Conservation (phyloP, 2,797 vertebrate species). For the Sebastes dallii region DNA sequence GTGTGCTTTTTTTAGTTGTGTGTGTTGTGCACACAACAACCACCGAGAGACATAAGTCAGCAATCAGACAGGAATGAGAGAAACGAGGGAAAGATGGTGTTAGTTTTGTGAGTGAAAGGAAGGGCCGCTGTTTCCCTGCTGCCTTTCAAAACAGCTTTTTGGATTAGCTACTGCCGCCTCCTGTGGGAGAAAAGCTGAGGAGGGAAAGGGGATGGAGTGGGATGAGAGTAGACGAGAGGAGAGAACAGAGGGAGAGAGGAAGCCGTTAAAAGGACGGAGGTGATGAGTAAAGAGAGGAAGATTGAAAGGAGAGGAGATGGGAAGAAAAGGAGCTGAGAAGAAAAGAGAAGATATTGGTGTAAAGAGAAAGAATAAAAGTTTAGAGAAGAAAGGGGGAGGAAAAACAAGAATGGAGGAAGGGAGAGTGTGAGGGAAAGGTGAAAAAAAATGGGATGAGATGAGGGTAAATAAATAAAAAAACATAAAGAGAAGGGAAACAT, state of each 20-base stretch:
- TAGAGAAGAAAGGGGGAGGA: too few species aligned
- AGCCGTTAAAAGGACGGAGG: not conserved
- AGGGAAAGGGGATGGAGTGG: slow-evolving; percentile 25
- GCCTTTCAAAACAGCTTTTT: slow-evolving; percentile 46
- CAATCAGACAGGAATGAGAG: slow-evolving; percentile 2
- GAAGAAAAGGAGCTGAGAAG: not conserved
- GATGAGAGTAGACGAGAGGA: slow-evolving; percentile 29
- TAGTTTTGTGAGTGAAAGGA: slow-evolving; percentile 4
- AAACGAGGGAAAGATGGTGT: not conserved
- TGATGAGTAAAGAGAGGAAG: not conserved
- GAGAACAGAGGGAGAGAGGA: not conserved
- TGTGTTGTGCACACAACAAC: not conserved
- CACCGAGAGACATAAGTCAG: not conserved
- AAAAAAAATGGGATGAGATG: too few species aligned
- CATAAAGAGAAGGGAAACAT: not conserved
- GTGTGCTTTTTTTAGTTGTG: not conserved
- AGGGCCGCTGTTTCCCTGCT: not conserved
- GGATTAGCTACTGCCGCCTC: slow-evolving; percentile 42
- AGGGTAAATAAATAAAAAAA: not conserved
- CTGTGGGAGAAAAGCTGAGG: slow-evolving; percentile 46
- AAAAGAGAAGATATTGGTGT: not conserved
- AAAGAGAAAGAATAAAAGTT: not conserved
- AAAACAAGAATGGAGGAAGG: too few species aligned
- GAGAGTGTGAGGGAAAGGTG: too few species aligned
- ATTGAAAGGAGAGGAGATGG: not conserved